Conservation (phyloP, 2,888 invertebrate genomes). For the Pseudanteris insignis region DNA sequence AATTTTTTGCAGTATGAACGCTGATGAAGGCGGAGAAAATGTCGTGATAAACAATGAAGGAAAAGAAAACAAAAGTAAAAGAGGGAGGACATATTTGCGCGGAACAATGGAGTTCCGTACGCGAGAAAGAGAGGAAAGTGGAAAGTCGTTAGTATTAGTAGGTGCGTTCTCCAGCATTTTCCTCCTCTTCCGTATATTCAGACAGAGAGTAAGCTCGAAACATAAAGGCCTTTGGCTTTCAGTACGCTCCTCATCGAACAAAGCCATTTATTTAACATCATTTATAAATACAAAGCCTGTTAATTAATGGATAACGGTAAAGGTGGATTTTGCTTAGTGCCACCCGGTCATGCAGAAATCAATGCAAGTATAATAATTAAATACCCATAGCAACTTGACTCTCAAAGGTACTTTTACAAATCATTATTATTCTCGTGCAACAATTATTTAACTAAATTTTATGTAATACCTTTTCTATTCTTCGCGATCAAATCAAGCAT, state of each 20-base stretch:
- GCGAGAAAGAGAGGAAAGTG: conserved; percentile 35
- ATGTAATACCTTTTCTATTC: background rate
- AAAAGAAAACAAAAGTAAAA: conserved; percentile 34
- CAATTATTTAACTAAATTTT: background rate
- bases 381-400: conserved; percentile 44
- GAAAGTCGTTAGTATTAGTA: conserved; percentile 47
- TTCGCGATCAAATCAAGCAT: background rate
- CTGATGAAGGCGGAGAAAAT: conserved; percentile 44
- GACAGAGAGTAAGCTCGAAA: conserved; percentile 55
- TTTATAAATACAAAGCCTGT: conserved; percentile 67
- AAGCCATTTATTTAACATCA: conserved; percentile 67
- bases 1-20: conserved; percentile 53
- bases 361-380: conserved; percentile 22
- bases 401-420: no score
- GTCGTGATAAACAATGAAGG: conserved; percentile 34
- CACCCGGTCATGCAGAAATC: conserved; percentile 41
- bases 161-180: conserved; percentile 52
- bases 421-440: background rate
- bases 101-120: conserved; percentile 53
- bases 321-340: conserved; percentile 37
- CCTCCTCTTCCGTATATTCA: conserved; percentile 52
- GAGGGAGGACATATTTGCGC: conserved; percentile 57
- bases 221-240: conserved; percentile 63
- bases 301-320: conserved; percentile 64
- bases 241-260: conserved; percentile 62